These are phyloP conservation scores for Rapana venosa DNA, from an alignment of 2,888 invertebrate genomes.

Conservation along the genomic window DNA sequence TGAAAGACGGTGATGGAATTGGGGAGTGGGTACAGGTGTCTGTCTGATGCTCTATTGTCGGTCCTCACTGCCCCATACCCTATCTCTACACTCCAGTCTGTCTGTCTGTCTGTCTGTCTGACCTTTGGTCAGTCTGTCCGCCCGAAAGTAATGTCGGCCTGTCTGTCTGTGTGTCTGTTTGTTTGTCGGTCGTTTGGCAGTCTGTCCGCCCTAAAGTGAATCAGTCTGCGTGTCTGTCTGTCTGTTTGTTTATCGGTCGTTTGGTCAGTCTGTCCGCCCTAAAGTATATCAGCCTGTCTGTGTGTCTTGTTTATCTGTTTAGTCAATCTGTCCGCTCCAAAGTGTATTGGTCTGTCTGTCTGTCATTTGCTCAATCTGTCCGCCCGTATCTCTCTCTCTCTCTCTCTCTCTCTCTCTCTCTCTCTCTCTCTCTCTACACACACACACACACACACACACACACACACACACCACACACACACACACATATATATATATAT, in stretches of 20 bases:
- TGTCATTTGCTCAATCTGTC: background rate
- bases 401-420: background rate
- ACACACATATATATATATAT: no score
- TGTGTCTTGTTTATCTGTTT: background rate
- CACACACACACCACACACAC: no score
- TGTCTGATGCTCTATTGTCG: no score
- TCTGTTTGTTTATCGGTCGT: background rate
- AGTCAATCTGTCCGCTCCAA: background rate
- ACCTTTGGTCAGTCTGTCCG: background rate
- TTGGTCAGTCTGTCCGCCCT: background rate
- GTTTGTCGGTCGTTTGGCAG: background rate
- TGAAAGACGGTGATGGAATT: no score
- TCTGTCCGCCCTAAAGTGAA: background rate
- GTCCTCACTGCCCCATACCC: no score
- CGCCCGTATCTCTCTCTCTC: background rate
- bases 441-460: no score
- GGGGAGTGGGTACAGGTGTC: no score
- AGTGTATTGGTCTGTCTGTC: background rate
- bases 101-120: slow-evolving; percentile 12
- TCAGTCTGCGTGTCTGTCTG: background rate
- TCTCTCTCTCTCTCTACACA: background rate
- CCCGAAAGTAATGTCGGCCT: background rate
- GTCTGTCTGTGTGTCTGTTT: background rate
- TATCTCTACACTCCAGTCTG: background rate
- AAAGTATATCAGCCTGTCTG: background rate